These are phyloP conservation scores for Pantherophis guttatus DNA, from an alignment of 2,113 vertebrate species.

Conservation along the genomic window DNA sequence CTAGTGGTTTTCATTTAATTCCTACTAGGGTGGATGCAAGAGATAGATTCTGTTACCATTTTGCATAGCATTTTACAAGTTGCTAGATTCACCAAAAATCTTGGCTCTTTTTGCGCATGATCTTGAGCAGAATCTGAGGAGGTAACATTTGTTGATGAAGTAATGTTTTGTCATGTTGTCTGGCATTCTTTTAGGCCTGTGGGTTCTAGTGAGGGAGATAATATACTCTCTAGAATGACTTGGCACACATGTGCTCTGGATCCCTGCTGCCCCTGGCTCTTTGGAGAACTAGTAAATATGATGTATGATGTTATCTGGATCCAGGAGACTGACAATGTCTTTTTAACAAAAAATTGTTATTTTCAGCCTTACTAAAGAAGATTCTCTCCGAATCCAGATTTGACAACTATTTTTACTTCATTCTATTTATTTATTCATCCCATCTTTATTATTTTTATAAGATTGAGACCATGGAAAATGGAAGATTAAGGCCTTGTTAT, in stretches of 20 bases:
- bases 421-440: not conserved
- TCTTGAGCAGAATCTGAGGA: not conserved
- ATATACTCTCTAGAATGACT: not conserved
- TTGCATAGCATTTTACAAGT: not conserved
- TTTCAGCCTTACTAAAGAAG: not conserved
- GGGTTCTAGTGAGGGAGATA: not conserved
- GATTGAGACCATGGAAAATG: not conserved
- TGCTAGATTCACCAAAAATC: not conserved
- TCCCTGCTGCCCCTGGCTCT: not conserved
- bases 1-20: not conserved
- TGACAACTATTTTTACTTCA: not conserved
- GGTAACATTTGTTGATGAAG: not conserved
- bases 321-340: not conserved
- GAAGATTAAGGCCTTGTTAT: not conserved
- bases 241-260: not conserved
- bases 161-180: not conserved
- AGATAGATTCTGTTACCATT: not conserved
- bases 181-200: not conserved
- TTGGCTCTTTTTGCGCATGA: not conserved
- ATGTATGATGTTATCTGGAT: not conserved
- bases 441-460: not conserved
- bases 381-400: not conserved
- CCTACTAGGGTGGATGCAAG: not conserved
- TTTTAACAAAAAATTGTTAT: not conserved
- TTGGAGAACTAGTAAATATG: not conserved